Conservation (phyloP, 2,797 vertebrate genomes). For the Cyprinella venusta region DNA sequence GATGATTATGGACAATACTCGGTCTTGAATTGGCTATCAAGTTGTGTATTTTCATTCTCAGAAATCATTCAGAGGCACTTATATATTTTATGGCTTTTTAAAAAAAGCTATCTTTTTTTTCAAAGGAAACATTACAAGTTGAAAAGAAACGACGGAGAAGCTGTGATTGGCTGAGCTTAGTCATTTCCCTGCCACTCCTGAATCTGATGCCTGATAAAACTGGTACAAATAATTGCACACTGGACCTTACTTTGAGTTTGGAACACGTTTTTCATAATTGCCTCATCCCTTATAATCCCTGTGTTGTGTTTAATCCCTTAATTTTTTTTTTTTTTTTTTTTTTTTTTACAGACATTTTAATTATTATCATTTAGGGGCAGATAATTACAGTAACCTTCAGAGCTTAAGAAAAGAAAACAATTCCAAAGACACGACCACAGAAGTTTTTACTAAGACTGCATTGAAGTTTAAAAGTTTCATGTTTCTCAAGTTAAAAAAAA, state of each 20-base stretch:
- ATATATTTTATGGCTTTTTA: neutral
- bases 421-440: constrained; percentile 1
- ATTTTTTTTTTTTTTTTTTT: too few species aligned
- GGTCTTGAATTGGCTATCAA: constrained; percentile 32
- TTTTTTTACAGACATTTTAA: constrained; percentile 55
- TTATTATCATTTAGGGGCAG: constrained; percentile 55
- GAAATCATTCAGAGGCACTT: neutral
- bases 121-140: neutral
- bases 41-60: neutral
- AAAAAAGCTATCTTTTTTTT: neutral
- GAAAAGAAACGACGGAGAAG: neutral
- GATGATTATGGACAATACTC: neutral
- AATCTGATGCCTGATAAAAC: constrained; percentile 42
- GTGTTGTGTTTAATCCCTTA: constrained; percentile 54
- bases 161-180: constrained; percentile 27
- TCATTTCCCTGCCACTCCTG: constrained; percentile 1
- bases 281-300: constrained; percentile 55
- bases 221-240: constrained; percentile 49
- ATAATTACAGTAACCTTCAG: constrained; percentile 55
- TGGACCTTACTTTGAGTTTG: constrained; percentile 43
- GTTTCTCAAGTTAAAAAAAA: too few species aligned
- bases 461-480: neutral
- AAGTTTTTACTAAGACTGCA: neutral
- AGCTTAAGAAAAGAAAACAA: constrained; percentile 26
- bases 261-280: constrained; percentile 56